phyloP scores from a whole-genome alignment of 2,113 vertebrate species.

The cat (Felis catus) region F.catus_Fca126_mat1.0 CM031413.1:164619501-164620000 shows the following conservation, averaged over 20 bases:
- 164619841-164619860: background rate
- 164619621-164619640: background rate
- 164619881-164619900: constrained; percentile 22
- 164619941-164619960: no score
- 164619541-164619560: background rate
- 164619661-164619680: background rate
- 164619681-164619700: background rate
- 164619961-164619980: no score
- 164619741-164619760: background rate
- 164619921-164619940: background rate
- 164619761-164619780: background rate
- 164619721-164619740: background rate
- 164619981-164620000: no score
- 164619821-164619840: background rate
- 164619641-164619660: background rate
- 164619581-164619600: background rate
- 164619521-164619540: background rate
- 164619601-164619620: background rate
- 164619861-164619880: background rate
- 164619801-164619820: background rate
- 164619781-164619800: background rate
- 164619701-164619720: background rate
- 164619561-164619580: background rate
- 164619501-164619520: background rate
- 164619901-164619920: background rate